phyloP scores from a whole-genome alignment of 2,113 vertebrate species.

The Aspidoscelis tigris region DNA sequence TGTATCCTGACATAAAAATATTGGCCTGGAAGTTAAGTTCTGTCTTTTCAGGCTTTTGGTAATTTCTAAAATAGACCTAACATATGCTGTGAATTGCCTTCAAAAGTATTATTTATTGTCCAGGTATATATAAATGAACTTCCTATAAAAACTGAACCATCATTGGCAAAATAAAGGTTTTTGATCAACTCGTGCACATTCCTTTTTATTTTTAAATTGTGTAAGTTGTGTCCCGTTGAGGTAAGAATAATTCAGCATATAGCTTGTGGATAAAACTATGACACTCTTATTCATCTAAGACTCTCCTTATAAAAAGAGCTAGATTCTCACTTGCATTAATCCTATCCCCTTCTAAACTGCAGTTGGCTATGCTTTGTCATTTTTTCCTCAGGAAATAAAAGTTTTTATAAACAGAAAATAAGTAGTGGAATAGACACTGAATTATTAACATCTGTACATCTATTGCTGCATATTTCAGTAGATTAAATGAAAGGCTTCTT shows the following conservation, averaged over 20 bases:
- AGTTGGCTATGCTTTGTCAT: conserved; percentile 60
- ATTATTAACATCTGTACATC: not conserved
- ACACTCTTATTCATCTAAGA: conserved; percentile 44
- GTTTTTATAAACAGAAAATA: conserved; percentile 22
- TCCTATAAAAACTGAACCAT: not conserved
- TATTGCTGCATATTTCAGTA: not conserved
- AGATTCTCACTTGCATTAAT: conserved; percentile 55
- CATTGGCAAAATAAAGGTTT: not conserved
- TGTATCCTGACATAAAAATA: too few species aligned
- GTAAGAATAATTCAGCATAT: not conserved
- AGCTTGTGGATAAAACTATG: conserved; percentile 32
- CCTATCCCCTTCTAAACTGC: conserved; percentile 62
- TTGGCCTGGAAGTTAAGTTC: too few species aligned
- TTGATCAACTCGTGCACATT: not conserved
- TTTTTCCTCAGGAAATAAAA: conserved; percentile 34
- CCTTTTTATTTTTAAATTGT: not conserved
- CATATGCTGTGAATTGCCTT: not conserved
- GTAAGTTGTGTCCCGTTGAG: not conserved
- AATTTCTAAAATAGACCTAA: not conserved
- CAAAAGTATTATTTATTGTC: not conserved
- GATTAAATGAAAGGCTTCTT: not conserved
- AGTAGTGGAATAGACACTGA: conserved; percentile 1
- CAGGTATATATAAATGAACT: not conserved
- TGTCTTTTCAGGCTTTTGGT: not conserved
- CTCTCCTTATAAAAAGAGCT: too few species aligned